phyloP scores from a whole-genome alignment of 2,113 vertebrate genomes.

The Xiphorhynchus elegans region DNA sequence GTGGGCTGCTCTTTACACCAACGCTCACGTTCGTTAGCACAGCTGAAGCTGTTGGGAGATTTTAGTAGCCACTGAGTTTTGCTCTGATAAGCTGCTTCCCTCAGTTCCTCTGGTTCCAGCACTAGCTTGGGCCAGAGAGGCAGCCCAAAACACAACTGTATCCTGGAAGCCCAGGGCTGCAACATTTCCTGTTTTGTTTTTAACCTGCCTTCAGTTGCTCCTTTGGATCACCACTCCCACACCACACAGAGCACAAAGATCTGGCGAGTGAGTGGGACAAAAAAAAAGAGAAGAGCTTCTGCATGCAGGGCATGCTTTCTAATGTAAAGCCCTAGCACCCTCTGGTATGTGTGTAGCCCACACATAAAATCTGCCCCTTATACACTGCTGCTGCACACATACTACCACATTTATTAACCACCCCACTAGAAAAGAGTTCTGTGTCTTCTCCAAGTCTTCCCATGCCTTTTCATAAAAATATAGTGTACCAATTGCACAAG shows the following conservation, averaged over 20 bases:
- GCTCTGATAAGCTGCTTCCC: background rate
- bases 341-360: rapidly evolving
- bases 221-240: background rate
- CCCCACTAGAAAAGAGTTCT: background rate
- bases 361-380: background rate
- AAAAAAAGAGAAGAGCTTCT: background rate
- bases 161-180: background rate
- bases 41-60: background rate
- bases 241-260: rapidly evolving
- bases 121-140: background rate
- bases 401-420: background rate
- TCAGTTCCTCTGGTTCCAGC: rapidly evolving
- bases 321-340: background rate
- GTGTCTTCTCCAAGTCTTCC: background rate
- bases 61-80: background rate
- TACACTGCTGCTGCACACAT: background rate
- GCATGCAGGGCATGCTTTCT: background rate
- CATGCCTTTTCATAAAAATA: background rate
- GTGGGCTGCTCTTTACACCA: background rate
- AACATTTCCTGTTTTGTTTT: background rate
- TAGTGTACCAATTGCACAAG: background rate
- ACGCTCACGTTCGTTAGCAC: background rate
- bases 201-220: background rate
- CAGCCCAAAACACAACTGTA: background rate
- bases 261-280: background rate